Evolutionary conservation across 2,888 invertebrate genomes (phyloP), one percentile per base, ranked within the genome.

Genomic region (Ypsolopha scabrella): DNA sequence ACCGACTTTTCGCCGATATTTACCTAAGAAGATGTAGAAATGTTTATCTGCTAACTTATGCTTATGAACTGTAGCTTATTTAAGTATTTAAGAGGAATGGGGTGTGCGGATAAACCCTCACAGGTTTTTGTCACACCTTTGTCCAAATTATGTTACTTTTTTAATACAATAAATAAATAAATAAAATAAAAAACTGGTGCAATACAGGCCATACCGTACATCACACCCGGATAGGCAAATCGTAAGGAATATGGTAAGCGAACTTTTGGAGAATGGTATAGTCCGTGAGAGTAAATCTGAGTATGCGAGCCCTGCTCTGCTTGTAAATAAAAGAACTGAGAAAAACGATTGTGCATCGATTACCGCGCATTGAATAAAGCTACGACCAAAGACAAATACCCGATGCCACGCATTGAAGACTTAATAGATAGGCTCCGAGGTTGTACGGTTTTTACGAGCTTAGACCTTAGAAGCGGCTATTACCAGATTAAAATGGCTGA

Each of bases 231-330:
- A 60, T 36, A 24, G 54, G 7, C n/a, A 38, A 1, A 1, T 43
- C 7, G 60, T 59, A 0, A n/a, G 52, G 1, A 33, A 39, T 0
- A 63, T 61, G 57, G 51, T 62, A 7, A 14, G 57, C 2, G 60
- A 65, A 37, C 53, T 63, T 55, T 7, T 63, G 0, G 55, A 60
- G 6, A 24, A 35, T 3, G 57, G 43, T n/a, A 62, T 64, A 6
- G 43, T 61, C 1, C 11, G 55, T 0, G 59, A 59, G 1, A 60
- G 60, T 0, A 48, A 11, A 6, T 61, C 62, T 0, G 38, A 52
- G 1, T 62, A 59, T 35, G 24, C 44, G n/a, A 44, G 44, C 10
- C 44, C 44, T 11, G 10, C 24, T 14, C 9, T 44, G 7, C 24
- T 44, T 8, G 44, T 44, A 13, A 13, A 14, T 13, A 43, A 9